Evolutionary conservation across 1,140 invertebrate genomes (phyloP).

Genomic region (Chymomyza costata): DNA sequence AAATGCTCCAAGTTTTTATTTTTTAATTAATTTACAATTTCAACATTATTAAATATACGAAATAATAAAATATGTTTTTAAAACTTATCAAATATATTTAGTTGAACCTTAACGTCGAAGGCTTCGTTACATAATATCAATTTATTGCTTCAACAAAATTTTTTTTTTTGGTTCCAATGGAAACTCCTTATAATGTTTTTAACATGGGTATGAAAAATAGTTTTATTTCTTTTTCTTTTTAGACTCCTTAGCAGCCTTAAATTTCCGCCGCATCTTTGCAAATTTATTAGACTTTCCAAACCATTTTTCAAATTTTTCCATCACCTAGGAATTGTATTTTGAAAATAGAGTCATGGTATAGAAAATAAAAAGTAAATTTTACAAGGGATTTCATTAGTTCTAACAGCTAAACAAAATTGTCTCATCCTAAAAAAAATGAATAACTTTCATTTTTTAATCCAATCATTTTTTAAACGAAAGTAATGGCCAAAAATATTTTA

Average conservation of each 20-base stretch:
- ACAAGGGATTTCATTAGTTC: too few relatives aligned
- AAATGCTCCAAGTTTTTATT: constrained; percentile 58
- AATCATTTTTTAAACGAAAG: too few relatives aligned
- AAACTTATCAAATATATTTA: constrained; percentile 36
- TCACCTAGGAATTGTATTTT: constrained; percentile 21
- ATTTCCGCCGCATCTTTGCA: constrained; percentile 11
- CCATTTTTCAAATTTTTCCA: constrained; percentile 50
- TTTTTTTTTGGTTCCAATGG: too few relatives aligned
- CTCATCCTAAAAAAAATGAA: too few relatives aligned
- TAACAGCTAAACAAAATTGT: too few relatives aligned
- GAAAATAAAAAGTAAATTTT: too few relatives aligned
- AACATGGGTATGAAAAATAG: too few relatives aligned
- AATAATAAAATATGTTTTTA: constrained; percentile 70
- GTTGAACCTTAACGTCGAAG: too few relatives aligned
- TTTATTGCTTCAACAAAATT: too few relatives aligned
- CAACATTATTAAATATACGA: constrained; percentile 64
- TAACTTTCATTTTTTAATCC: too few relatives aligned
- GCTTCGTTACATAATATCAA: too few relatives aligned
- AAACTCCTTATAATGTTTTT: background rate
- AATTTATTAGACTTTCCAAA: constrained; percentile 33
- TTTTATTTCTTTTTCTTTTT: constrained; percentile 10
- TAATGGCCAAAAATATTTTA: too few relatives aligned
- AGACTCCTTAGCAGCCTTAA: background rate
- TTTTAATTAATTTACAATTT: constrained; percentile 64
- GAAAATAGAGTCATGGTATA: background rate